A percentile compares a stretch with the other conserved stretches of the same genome.
These are phyloP conservation scores for Probaryconus sp. DNA, from an alignment of 1,140 invertebrate genomes.

Conservation along the genomic window DNA sequence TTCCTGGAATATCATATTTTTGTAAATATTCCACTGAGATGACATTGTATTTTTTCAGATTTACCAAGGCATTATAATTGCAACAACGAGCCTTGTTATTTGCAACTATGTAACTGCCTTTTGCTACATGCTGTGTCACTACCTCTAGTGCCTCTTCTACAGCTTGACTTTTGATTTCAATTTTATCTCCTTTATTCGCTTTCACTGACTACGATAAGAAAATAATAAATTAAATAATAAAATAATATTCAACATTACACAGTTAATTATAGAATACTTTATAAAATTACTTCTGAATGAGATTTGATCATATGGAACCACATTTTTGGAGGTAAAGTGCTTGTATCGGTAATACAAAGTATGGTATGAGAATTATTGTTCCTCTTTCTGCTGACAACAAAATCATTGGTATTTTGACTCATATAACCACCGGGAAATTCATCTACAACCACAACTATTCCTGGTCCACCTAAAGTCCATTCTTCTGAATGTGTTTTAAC, in stretches of 20 bases:
- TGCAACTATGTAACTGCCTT: constrained; percentile 74
- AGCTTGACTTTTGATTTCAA: constrained; percentile 61
- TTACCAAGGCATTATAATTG: constrained; percentile 72
- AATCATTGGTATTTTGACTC: constrained; percentile 65
- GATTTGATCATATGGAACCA: constrained; percentile 75
- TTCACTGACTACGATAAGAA: constrained; percentile 59
- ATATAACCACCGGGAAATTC: constrained; percentile 78
- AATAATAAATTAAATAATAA: not conserved
- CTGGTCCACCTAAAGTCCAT: constrained; percentile 74
- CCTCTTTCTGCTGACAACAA: constrained; percentile 67
- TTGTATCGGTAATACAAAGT: constrained; percentile 77
- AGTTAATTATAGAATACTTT: too few relatives aligned
- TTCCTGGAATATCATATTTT: constrained; percentile 72
- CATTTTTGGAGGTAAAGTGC: constrained; percentile 71
- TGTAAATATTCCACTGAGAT: constrained; percentile 74
- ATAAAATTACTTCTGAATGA: constrained; percentile 67
- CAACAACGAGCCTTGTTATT: constrained; percentile 74
- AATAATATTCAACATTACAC: too few relatives aligned
- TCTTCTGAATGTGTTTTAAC: constrained; percentile 72
- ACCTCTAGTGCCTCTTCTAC: constrained; percentile 73
- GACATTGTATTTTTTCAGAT: constrained; percentile 71
- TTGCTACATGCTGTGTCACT: constrained; percentile 67
- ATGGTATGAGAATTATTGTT: constrained; percentile 77
- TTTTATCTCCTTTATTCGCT: constrained; percentile 51
- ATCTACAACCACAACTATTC: constrained; percentile 76